These are phyloP conservation scores for Cotesia congregata DNA, from an alignment of 2,888 invertebrate genomes.

Conservation along the genomic window DNA sequence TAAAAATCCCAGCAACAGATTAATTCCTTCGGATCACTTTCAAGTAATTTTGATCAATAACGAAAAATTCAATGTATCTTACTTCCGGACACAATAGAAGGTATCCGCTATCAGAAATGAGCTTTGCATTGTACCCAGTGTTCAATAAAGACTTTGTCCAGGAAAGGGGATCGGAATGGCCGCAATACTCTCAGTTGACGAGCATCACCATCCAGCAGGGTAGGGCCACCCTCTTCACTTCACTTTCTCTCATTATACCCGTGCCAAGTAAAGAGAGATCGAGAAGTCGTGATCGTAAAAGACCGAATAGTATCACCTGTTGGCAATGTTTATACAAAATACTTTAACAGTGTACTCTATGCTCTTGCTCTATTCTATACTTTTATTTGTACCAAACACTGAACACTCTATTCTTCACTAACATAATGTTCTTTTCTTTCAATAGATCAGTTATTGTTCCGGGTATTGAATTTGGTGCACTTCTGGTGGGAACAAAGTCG, in stretches of 20 bases:
- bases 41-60: background rate
- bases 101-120: slow-evolving; percentile 49
- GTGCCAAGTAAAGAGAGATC: slow-evolving; percentile 51
- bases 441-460: background rate
- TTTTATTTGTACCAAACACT: background rate
- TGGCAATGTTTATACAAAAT: slow-evolving; percentile 48
- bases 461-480: background rate
- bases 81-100: too few species aligned
- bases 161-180: slow-evolving; percentile 47
- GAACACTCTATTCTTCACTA: background rate
- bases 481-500: background rate
- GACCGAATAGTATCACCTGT: slow-evolving; percentile 61
- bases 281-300: slow-evolving; percentile 19
- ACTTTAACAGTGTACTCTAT: background rate
- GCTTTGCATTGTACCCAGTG: slow-evolving; percentile 61
- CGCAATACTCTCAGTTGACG: slow-evolving; percentile 46
- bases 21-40: too few species aligned
- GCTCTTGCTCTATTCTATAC: background rate
- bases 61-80: background rate
- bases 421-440: background rate
- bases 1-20: too few species aligned
- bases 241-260: slow-evolving; percentile 59
- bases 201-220: slow-evolving; percentile 43
- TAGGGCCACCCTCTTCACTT: slow-evolving; percentile 45
- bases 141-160: slow-evolving; percentile 63